Evolutionary conservation across 2,797 vertebrate species (phyloP), one percentile per base, ranked within the genome.

Genomic region (Poecilia wingei): DNA sequence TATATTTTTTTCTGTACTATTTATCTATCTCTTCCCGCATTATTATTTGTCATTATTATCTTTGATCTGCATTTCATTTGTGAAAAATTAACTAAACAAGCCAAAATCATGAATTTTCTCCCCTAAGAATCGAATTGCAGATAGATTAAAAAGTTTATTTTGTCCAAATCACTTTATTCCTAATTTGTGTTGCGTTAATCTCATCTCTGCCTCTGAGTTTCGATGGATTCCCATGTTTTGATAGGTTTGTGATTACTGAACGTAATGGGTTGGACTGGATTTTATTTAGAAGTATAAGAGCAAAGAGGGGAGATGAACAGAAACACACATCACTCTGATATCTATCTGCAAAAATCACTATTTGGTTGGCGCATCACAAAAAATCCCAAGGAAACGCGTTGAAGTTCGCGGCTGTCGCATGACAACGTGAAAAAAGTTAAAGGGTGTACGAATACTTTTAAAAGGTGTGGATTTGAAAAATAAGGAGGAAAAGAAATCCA

Each of bases 401-500:
- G 28, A 61, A 33, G 33, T 55, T 64, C 36, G 59, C 7, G 31
- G 59, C 4, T 64, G 1, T 64, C 0, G 10, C 12, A 18, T 64
- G 59, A 36, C 1, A 41, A 68, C 22, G 10, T 16, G 13, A 33
- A 18, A 70, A 7, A 28, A 46, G 68, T 46, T 70, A 14, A 70
- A 28, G 5, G 0, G 25, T 46, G 68, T 70, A 6, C 1, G 3
- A 28, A 7, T 16, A 28, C 22, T 70, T 28, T 46, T 46, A 8
- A 7, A 28, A 70, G 5, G 43, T 70, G n/a, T 75, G 88, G 89
- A 91, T 87, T 74, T 53, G 73, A 80, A 80, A 76, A 75, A 45
- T 12, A 77, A 43, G 4, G 55, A 69, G 73, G 33, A 46, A 75
- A 74, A 55, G 79, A 89, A 88, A 80, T 79, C 75, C 70, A 69